Base-by-base conservation (phyloP, 2,888 invertebrate genomes). In the Camponotus fellah region DNA sequence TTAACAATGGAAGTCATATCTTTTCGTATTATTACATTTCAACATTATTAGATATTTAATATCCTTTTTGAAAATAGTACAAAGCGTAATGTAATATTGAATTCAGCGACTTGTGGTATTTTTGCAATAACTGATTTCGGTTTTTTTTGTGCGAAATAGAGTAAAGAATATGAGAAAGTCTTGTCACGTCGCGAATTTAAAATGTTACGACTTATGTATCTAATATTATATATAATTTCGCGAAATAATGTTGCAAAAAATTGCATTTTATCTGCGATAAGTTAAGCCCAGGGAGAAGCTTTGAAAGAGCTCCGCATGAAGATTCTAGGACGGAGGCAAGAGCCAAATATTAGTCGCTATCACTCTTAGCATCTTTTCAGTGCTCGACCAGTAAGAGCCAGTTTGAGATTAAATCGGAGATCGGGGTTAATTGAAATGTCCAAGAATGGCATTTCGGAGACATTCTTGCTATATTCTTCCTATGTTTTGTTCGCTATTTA, bases 101-200 rank as follows among this genome's bases (percentile, higher is more conserved):
- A 72, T 65, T 83, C 62, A 76, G 37, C 56, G 64, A 85, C 49
- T 79, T 64, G 49, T 46, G 49, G 68, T 58, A 65, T 21, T 64
- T 64, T 69, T 62, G 66, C 34, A 49, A 49, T 56, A 76, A 74
- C 58, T 74, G 72, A 34, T 66, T 82, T 79, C 77, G 43, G 26
- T 43, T 26, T 60, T 68, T 75, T 75, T 66, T n/a, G 60, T 2
- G 14, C 40, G 32, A 74, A 60, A 43, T 43, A n/a, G 43, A 8
- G 46, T 37, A 12, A 71, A 34, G 9, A 68, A 21, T 26, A 40
- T 34, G 40, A 74, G n/a, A 79, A 82, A 88, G 64, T 86, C 84
- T 75, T 79, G 58, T 84, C 66, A 74, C 68, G 46, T 58, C 40
- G 17, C 43, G 14, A 26, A n/a, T 62, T 14, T 10, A 60, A 77